Conservation (phyloP, 2,797 vertebrate genomes). For the Girardinus metallicus region DNA sequence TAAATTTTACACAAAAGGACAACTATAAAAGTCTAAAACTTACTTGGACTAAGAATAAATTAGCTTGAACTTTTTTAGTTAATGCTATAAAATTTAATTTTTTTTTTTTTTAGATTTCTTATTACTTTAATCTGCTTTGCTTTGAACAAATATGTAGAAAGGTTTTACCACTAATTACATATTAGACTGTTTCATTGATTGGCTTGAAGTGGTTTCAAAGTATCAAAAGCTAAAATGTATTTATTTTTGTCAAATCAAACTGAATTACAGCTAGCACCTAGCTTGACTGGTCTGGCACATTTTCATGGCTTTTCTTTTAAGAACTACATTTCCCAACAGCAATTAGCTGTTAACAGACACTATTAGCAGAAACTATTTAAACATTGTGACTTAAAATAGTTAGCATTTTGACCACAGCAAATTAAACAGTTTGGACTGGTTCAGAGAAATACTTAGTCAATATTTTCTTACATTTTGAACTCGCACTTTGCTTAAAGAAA, state of each 20-base stretch:
- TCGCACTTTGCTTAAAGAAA: too few species aligned
- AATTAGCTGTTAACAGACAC: too few species aligned
- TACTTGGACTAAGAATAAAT: too few species aligned
- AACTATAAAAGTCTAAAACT: not conserved
- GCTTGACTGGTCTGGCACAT: not conserved
- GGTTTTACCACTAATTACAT: not conserved
- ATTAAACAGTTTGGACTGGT: too few species aligned
- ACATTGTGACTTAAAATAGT: not conserved
- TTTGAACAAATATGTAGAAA: not conserved
- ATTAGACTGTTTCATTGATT: not conserved
- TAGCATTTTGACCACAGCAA: too few species aligned
- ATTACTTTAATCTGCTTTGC: not conserved
- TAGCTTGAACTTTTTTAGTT: not conserved
- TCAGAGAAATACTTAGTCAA: too few species aligned
- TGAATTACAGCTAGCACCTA: not conserved
- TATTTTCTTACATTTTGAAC: too few species aligned
- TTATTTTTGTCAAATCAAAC: not conserved
- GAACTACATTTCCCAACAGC: not conserved
- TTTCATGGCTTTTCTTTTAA: not conserved
- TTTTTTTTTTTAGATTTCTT: not conserved
- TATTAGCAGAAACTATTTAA: not conserved
- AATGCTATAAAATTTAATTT: not conserved
- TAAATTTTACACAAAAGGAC: not conserved
- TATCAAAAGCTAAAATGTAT: not conserved
- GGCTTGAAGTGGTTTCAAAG: not conserved